These are phyloP conservation scores for Garrulus glandarius DNA, from an alignment of 2,797 vertebrate species.

Conservation along the genomic window DNA sequence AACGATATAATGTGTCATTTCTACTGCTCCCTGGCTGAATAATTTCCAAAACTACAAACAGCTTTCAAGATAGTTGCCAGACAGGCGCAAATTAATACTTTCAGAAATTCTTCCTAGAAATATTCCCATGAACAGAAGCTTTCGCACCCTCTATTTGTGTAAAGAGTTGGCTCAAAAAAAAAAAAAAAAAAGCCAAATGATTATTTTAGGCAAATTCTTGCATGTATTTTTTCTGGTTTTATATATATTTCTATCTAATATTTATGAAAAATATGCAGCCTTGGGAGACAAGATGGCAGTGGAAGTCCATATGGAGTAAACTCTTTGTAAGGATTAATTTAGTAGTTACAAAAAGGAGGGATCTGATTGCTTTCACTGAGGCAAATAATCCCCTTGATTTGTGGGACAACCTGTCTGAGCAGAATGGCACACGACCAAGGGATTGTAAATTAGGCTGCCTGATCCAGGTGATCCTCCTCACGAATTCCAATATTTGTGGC, in stretches of 20 bases:
- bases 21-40: conserved; percentile 55
- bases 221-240: not conserved
- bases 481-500: not conserved
- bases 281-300: not conserved
- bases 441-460: not conserved
- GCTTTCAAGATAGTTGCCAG: conserved; percentile 56
- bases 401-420: not conserved
- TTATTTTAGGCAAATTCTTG: not conserved
- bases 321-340: not conserved
- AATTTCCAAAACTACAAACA: conserved; percentile 59
- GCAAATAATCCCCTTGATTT: conserved; percentile 1
- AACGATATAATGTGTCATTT: conserved; percentile 41
- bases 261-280: not conserved
- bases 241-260: not conserved
- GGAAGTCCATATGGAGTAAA: not conserved
- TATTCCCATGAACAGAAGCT: not conserved
- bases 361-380: not conserved
- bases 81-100: conserved; percentile 49
- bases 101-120: conserved; percentile 47
- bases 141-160: not conserved
- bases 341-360: not conserved
- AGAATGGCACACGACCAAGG: not conserved
- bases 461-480: not conserved
- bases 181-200: not conserved
- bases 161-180: not conserved